phyloP scores from a whole-genome alignment of 2,113 vertebrate genomes.

The Arothron firmamentum region DNA sequence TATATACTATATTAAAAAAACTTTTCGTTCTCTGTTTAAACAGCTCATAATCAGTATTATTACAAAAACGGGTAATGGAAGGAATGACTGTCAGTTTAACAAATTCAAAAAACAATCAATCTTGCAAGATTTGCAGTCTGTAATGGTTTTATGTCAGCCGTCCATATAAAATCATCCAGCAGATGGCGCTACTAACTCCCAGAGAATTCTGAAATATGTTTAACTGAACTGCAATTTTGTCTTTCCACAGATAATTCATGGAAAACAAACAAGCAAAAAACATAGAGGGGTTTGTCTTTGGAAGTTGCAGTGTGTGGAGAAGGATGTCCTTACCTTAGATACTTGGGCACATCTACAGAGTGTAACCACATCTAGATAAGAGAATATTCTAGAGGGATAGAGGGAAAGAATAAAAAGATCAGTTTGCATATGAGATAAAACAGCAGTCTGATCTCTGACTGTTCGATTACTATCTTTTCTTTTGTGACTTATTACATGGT shows the following conservation, averaged over 20 bases:
- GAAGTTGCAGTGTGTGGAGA: neutral
- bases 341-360: constrained; percentile 94
- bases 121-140: too few relatives aligned
- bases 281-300: neutral
- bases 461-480: neutral
- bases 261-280: too few relatives aligned
- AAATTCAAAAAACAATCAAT: too few relatives aligned
- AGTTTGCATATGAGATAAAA: neutral
- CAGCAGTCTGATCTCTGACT: neutral
- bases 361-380: constrained; percentile 94
- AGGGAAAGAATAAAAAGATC: constrained; percentile 24
- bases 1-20: neutral
- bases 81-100: too few relatives aligned
- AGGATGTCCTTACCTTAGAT: constrained; percentile 83
- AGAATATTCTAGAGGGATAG: constrained; percentile 87
- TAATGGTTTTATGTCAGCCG: too few relatives aligned
- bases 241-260: too few relatives aligned
- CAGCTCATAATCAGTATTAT: neutral
- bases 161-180: constrained; percentile 23
- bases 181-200: constrained; percentile 40
- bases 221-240: neutral
- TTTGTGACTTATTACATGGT: constrained; percentile 3
- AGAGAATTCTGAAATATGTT: constrained; percentile 11
- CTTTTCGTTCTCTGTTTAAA: neutral
- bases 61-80: too few relatives aligned